Percentiles rank a stretch among this genome's conserved stretches.
phyloP scores from a whole-genome alignment of 2,113 vertebrate species.

The Patagioenas fasciata region DNA sequence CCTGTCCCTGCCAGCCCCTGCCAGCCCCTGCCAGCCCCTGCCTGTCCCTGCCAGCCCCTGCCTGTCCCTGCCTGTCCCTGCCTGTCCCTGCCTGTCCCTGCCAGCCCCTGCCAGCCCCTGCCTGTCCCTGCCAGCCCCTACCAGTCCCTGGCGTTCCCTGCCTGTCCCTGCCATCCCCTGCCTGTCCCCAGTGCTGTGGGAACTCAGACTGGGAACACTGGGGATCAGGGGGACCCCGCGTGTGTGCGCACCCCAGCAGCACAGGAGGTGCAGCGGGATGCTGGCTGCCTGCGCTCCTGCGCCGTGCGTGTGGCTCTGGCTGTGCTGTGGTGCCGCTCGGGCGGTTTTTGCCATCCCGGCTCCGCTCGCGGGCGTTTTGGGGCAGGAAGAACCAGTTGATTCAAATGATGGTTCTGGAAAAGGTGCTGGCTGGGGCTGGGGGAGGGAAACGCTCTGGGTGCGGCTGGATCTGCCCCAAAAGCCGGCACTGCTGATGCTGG shows the following conservation, averaged over 20 bases:
- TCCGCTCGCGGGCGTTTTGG: not conserved
- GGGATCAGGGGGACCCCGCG: not conserved
- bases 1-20: no score
- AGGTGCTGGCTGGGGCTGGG: not conserved
- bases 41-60: no score
- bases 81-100: no score
- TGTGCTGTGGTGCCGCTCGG: accelerated
- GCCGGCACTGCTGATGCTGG: not conserved
- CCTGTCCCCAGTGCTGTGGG: not conserved
- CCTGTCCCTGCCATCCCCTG: no score
- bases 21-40: no score
- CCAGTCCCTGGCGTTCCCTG: no score
- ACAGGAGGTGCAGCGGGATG: not conserved
- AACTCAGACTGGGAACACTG: not conserved
- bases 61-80: no score
- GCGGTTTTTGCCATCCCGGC: not conserved
- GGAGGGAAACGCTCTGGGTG: not conserved
- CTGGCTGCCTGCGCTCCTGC: not conserved
- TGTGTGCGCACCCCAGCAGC: no score
- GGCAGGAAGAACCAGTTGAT: slow-evolving; percentile 65
- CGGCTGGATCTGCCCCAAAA: not conserved
- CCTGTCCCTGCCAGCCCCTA: no score
- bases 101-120: no score
- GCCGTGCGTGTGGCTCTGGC: accelerated
- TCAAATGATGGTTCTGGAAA: not conserved